Evolutionary conservation across 2,797 vertebrate species (phyloP), one percentile per base, ranked within the genome.

Genomic region (Alectoris magna): DNA sequence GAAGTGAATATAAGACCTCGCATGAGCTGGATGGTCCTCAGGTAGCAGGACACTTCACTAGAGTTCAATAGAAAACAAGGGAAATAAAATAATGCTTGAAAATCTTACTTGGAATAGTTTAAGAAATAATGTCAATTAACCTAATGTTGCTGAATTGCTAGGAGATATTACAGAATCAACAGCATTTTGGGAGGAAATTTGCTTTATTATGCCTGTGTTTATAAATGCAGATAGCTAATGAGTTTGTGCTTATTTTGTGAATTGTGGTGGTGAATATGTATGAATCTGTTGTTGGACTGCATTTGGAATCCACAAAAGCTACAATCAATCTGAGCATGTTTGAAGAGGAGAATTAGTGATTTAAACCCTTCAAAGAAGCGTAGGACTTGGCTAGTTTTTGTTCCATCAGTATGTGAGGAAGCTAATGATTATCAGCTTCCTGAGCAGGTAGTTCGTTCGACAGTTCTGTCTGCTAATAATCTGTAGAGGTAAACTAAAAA

Each of bases 171-270:
- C 56, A 76, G 87, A 93, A 92, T 90, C 84, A 93, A 84, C 53
- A 88, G 68, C 41, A 41, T 84, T 84, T 87, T 26, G 48, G 49
- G 72, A 77, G 68, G 73, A 87, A 87, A 82, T 44, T 49, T 34
- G 17, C 59, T 78, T 51, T 64, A 76, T 90, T 88, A 74, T 91
- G 58, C 41, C 39, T 31, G 21, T 15, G 19, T 22, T 64, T 38
- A 69, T 59, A 38, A 31, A 49, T 84, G 75, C 72, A 87, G 74
- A 21, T 87, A 67, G 81, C 60, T 84, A 70, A 73, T 84, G 60
- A 82, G 76, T 82, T 82, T 90, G 71, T 87, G 68, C 81, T 94
- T 90, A 46, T 91, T 90, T 93, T 82, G 64, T 73, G 81, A 93
- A 84, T 56, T 81, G 70, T 53, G 49, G 46, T 86, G 41, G 49